phyloP scores from a whole-genome alignment of 2,113 vertebrate species.

The Tragelaphus imberbis region DNA sequence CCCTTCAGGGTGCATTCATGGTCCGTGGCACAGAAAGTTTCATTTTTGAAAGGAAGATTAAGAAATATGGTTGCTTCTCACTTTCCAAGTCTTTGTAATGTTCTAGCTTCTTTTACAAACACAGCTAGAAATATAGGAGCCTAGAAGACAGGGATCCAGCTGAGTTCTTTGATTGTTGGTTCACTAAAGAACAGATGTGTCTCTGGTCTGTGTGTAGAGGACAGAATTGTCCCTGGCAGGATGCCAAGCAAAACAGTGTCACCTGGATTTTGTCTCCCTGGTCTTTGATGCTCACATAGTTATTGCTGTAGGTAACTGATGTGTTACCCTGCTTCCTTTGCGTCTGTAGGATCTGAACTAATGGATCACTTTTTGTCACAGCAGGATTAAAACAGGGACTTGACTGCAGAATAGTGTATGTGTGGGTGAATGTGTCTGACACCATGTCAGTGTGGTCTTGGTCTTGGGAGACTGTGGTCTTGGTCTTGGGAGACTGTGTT shows the following conservation, averaged over 20 bases:
- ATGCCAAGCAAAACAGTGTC: background rate
- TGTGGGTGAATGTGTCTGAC: background rate
- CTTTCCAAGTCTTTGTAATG: background rate
- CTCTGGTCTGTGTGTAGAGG: background rate
- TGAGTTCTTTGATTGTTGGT: background rate
- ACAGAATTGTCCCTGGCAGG: background rate
- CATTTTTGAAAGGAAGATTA: background rate
- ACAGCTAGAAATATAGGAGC: background rate
- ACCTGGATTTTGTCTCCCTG: background rate
- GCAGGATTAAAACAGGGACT: background rate
- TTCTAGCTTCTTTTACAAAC: background rate
- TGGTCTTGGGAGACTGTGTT: background rate
- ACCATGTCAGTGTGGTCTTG: background rate
- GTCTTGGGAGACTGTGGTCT: background rate
- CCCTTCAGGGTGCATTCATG: background rate
- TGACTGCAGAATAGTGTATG: background rate
- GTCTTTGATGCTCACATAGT: background rate
- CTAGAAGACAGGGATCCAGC: background rate
- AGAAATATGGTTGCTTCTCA: background rate
- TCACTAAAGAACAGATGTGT: no score
- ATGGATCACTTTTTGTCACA: background rate
- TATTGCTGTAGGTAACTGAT: fast-evolving
- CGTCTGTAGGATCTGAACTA: background rate
- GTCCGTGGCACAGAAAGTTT: no score
- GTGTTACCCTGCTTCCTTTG: background rate